phyloP scores from a whole-genome alignment of 2,113 vertebrate species.

The Amazona guildingii region DNA sequence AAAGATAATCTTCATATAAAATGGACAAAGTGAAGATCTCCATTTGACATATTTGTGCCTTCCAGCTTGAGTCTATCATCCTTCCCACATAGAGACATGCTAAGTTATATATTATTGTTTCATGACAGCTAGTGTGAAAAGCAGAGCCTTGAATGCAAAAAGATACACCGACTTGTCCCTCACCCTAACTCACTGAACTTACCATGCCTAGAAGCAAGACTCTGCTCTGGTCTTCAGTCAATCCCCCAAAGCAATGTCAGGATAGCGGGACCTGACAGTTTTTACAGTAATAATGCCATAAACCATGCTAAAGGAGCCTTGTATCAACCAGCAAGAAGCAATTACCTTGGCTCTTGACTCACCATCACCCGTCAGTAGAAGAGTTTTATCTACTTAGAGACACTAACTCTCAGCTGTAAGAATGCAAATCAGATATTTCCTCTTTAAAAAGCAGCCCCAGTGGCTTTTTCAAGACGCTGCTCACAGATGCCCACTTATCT shows the following conservation, averaged over 20 bases:
- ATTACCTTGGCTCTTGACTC: slow-evolving; percentile 53
- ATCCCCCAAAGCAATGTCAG: slow-evolving; percentile 40
- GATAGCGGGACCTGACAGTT: slow-evolving; percentile 60
- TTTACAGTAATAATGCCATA: slow-evolving; percentile 45
- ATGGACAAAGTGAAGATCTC: background rate
- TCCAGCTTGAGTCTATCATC: slow-evolving; percentile 36
- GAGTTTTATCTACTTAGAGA: slow-evolving; percentile 17
- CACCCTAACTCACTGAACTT: background rate
- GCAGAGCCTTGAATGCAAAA: background rate
- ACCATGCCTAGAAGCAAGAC: slow-evolving; percentile 31
- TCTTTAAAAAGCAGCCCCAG: background rate
- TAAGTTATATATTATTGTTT: slow-evolving; percentile 21
- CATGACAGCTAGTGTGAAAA: slow-evolving; percentile 62
- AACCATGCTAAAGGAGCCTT: slow-evolving; percentile 51
- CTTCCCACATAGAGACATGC: background rate
- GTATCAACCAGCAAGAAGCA: slow-evolving; percentile 46
- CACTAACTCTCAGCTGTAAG: background rate
- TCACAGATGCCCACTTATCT: background rate
- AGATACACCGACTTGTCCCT: slow-evolving; percentile 49
- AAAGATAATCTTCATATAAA: background rate
- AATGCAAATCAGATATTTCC: background rate
- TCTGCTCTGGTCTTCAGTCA: slow-evolving; percentile 28
- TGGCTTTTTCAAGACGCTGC: background rate
- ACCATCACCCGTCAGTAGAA: background rate
- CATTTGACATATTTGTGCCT: slow-evolving; percentile 38